Conservation (phyloP, 2,797 vertebrate species). For the Smutsia gigantea region DNA sequence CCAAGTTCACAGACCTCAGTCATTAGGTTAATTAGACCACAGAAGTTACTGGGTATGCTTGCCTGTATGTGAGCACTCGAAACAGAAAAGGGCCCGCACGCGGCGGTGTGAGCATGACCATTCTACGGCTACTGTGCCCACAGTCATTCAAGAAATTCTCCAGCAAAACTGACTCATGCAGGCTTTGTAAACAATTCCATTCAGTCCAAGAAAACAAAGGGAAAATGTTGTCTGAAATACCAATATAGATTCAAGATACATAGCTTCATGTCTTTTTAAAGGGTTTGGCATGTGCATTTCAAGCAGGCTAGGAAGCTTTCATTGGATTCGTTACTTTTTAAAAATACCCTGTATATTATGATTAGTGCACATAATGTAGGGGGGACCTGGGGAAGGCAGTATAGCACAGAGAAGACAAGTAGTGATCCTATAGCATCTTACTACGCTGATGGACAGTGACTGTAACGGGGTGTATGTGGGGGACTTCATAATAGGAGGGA, state of each 20-base stretch:
- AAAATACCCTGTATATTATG: neutral
- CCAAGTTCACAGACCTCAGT: neutral
- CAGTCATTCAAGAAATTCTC: neutral
- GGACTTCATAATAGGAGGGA: too few species aligned
- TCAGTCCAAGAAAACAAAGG: neutral
- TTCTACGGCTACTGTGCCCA: neutral
- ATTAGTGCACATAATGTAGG: too few species aligned
- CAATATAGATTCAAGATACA: neutral
- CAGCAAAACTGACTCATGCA: neutral
- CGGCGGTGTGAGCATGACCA: accelerated
- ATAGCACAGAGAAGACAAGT: too few species aligned
- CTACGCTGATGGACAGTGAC: too few species aligned
- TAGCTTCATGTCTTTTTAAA: too few species aligned
- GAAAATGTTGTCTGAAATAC: neutral
- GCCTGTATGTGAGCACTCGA: accelerated
- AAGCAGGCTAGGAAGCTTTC: neutral
- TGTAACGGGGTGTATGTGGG: too few species aligned
- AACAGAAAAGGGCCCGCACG: neutral
- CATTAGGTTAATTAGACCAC: neutral
- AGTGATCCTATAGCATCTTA: too few species aligned
- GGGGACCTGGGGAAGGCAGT: too few species aligned
- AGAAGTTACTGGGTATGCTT: neutral
- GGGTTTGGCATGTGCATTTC: neutral
- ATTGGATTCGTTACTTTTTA: neutral
- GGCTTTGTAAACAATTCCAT: neutral